These are phyloP conservation scores for Pampusana beccarii DNA, from an alignment of 2,113 vertebrate species.

Conservation along the genomic window DNA sequence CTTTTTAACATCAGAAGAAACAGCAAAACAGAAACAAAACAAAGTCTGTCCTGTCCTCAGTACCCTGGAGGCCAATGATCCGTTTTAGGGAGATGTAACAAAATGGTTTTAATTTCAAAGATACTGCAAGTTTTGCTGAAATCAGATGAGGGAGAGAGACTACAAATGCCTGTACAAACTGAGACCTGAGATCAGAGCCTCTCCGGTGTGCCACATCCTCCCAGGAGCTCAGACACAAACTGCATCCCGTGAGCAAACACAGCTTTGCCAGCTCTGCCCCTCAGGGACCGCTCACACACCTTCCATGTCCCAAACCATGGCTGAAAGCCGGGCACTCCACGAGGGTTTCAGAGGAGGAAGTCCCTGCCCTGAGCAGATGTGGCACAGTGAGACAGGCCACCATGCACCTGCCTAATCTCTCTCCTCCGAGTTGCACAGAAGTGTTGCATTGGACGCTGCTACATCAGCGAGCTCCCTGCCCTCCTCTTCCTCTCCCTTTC, in stretches of 20 bases:
- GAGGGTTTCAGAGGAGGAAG: neutral
- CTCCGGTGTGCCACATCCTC: neutral
- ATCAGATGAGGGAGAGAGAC: neutral
- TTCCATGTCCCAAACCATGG: fast-evolving
- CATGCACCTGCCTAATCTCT: neutral
- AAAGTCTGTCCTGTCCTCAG: neutral
- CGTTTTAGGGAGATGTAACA: neutral
- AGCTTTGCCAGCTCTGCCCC: neutral
- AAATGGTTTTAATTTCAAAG: neutral
- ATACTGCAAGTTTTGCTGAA: neutral
- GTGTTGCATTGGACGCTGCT: fast-evolving
- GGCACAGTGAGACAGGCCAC: fast-evolving
- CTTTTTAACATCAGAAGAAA: neutral
- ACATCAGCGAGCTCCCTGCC: no score
- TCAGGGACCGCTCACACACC: neutral
- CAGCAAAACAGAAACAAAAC: neutral
- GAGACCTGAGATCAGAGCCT: fast-evolving
- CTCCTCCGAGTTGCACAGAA: neutral
- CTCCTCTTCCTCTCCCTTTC: neutral
- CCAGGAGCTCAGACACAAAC: fast-evolving
- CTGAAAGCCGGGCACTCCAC: neutral
- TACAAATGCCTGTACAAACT: no score
- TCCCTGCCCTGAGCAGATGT: neutral
- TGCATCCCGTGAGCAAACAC: neutral
- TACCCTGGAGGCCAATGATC: neutral